These are phyloP conservation scores for Atlantisia rogersi DNA, from an alignment of 2,113 vertebrate genomes.

Conservation along the genomic window DNA sequence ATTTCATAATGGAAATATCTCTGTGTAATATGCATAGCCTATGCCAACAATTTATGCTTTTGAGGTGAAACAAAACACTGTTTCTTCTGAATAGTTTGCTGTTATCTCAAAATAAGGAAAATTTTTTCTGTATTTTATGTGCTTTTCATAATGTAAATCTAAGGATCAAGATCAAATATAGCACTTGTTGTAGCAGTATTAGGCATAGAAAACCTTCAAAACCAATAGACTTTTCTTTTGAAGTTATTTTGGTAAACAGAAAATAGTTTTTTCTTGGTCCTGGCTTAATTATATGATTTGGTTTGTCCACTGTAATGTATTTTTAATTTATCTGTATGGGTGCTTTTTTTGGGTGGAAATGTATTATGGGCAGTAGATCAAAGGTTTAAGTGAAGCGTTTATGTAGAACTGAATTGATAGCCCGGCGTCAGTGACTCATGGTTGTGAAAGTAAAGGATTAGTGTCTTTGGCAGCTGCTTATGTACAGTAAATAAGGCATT, in stretches of 20 bases:
- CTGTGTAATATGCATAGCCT: background rate
- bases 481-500: background rate
- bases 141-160: background rate
- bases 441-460: slow-evolving; percentile 18
- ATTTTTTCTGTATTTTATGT: background rate
- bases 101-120: background rate
- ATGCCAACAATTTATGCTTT: background rate
- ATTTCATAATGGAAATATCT: background rate
- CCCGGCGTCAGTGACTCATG: background rate
- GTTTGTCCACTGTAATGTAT: slow-evolving; percentile 33
- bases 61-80: background rate
- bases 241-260: slow-evolving; percentile 31
- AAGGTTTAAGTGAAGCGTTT: background rate
- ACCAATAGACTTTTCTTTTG: background rate
- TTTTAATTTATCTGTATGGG: background rate
- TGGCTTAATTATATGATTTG: slow-evolving; percentile 3
- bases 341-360: slow-evolving; percentile 6
- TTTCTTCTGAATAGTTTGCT: background rate
- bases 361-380: slow-evolving; percentile 19
- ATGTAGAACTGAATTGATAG: background rate
- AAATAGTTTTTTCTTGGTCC: slow-evolving; percentile 1
- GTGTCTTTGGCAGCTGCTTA: slow-evolving; percentile 46
- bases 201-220: background rate
- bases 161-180: background rate
- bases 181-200: background rate